phyloP scores from a whole-genome alignment of 35 echinoderm and acorn worm genomes.

The Ophioderma brevispina region DNA sequence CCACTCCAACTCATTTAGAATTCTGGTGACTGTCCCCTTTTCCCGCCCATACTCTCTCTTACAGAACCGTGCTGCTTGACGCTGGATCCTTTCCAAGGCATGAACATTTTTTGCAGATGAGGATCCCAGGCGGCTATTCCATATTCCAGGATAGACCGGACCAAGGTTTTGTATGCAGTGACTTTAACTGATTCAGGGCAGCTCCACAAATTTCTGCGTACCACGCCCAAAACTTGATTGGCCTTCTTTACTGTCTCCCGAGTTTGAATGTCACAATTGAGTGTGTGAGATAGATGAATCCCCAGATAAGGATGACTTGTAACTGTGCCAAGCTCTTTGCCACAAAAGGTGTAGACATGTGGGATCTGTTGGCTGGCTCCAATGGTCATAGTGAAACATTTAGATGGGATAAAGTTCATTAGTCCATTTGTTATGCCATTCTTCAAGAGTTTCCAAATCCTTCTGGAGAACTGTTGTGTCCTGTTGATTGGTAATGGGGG shows the following conservation, averaged over 20 bases:
- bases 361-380: background rate
- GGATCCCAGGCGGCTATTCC: constrained; percentile 12
- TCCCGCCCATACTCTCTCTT: background rate
- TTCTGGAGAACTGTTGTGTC: constrained; percentile 29
- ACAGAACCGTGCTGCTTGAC: background rate
- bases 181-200: background rate
- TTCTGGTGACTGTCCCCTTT: background rate
- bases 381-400: constrained; percentile 33
- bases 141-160: background rate
- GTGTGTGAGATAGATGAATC: constrained; percentile 1
- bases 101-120: constrained; percentile 8
- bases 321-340: constrained; percentile 3
- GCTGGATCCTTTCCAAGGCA: background rate
- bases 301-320: constrained; percentile 6
- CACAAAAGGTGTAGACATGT: constrained; percentile 17
- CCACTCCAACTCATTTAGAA: background rate
- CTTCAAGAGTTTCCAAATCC: constrained; percentile 29
- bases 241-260: background rate
- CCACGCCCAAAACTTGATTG: background rate
- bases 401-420: constrained; percentile 26
- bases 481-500: background rate
- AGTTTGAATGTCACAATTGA: constrained; percentile 24
- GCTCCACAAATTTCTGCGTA: background rate
- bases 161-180: background rate
- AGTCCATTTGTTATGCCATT: constrained; percentile 32